A percentile compares a stretch with the other conserved stretches of the same genome.
Conservation (phyloP, 2,888 invertebrate genomes). For the Troglohyphantes excavatus region DNA sequence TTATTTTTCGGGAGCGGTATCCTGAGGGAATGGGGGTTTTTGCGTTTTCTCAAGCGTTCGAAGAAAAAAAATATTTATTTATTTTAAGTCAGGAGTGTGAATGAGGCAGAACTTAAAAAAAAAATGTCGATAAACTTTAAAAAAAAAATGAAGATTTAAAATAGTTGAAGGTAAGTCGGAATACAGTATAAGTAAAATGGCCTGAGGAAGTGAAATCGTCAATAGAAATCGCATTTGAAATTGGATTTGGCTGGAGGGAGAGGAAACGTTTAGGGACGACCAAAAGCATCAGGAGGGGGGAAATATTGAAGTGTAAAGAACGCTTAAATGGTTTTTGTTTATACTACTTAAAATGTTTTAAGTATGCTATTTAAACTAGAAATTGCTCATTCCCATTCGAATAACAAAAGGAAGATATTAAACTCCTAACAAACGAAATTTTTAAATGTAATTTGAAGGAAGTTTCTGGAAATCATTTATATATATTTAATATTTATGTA, state of each 20-base stretch:
- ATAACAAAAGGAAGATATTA: too few relatives aligned
- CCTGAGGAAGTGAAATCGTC: constrained; percentile 64
- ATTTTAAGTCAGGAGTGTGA: constrained; percentile 35
- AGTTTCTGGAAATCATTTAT: too few relatives aligned
- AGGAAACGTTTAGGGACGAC: not conserved
- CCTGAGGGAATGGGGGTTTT: constrained; percentile 54
- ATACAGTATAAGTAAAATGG: constrained; percentile 74
- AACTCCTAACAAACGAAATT: too few relatives aligned
- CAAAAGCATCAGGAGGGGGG: not conserved
- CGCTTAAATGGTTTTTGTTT: too few relatives aligned
- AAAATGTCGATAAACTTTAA: constrained; percentile 11
- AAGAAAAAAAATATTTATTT: constrained; percentile 31
- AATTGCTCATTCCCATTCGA: too few relatives aligned
- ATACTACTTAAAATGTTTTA: too few relatives aligned
- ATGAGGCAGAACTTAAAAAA: constrained; percentile 47
- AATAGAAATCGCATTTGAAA: constrained; percentile 72
- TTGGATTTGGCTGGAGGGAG: constrained; percentile 48
- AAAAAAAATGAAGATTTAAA: not conserved
- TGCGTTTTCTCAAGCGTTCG: constrained; percentile 36
- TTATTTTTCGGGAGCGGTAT: constrained; percentile 26
- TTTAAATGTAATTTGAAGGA: too few relatives aligned
- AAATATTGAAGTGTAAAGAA: constrained; percentile 6
- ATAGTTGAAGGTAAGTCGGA: constrained; percentile 27
- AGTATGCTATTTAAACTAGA: too few relatives aligned
- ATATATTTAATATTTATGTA: too few relatives aligned